Percentiles rank a stretch among this genome's conserved stretches.
Conservation (phyloP, 1,140 invertebrate species). For the Drosophila arizonae region DNA sequence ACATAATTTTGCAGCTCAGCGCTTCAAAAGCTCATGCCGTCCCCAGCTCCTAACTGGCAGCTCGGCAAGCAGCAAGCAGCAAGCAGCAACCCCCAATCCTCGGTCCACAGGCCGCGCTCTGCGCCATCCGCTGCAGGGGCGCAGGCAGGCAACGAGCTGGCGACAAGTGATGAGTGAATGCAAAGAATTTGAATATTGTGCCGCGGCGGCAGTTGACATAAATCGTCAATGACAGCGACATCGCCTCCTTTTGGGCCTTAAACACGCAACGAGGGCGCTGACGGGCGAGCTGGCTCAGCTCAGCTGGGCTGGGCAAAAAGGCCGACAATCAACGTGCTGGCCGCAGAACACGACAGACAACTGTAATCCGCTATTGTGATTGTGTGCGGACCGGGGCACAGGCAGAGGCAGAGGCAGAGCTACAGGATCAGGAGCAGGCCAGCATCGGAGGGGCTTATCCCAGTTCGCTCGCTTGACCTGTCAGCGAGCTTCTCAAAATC, state of each 20-base stretch:
- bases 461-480: slow-evolving; percentile 50
- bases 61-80: too few relatives aligned
- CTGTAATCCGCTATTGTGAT: slow-evolving; percentile 74
- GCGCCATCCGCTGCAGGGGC: not conserved
- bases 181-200: slow-evolving; percentile 81
- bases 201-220: slow-evolving; percentile 75
- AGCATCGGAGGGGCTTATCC: not conserved
- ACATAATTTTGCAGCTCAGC: slow-evolving; percentile 64
- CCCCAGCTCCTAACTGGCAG: slow-evolving; percentile 15
- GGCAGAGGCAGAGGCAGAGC: slow-evolving; percentile 17
- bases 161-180: slow-evolving; percentile 80
- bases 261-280: slow-evolving; percentile 57
- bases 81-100: slow-evolving; percentile 8
- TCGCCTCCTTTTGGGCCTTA: slow-evolving; percentile 75
- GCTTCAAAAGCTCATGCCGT: slow-evolving; percentile 57
- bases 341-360: slow-evolving; percentile 76
- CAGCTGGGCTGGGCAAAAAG: slow-evolving; percentile 22
- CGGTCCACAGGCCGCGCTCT: not conserved
- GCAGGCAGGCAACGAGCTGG: slow-evolving; percentile 45
- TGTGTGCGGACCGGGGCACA: slow-evolving; percentile 31
- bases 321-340: slow-evolving; percentile 46
- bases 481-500: slow-evolving; percentile 71
- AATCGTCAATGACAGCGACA: slow-evolving; percentile 81
- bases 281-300: not conserved
- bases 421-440: not conserved